phyloP scores from a whole-genome alignment of 2,113 vertebrate genomes.

The Psophia crepitans region DNA sequence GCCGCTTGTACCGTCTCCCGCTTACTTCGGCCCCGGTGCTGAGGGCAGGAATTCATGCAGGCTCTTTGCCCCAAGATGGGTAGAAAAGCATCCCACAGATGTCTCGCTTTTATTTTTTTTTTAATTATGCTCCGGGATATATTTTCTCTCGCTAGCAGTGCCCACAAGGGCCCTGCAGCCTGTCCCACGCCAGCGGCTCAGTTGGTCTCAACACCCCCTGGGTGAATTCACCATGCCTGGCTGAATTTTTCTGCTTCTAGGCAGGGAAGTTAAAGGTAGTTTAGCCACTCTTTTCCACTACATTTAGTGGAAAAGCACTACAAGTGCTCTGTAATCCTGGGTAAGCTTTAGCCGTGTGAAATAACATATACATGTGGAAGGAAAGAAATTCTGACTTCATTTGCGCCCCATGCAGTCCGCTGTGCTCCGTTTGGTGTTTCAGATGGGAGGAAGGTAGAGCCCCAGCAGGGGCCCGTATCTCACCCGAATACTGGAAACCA shows the following conservation, averaged over 20 bases:
- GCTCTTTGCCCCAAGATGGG: background rate
- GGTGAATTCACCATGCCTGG: background rate
- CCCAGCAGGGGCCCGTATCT: background rate
- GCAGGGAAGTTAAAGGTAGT: conserved; percentile 6
- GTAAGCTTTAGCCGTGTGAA: background rate
- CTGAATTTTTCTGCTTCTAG: background rate
- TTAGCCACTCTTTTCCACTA: background rate
- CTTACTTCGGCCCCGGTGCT: background rate
- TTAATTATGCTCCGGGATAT: background rate
- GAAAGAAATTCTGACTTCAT: background rate
- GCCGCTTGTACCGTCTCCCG: background rate
- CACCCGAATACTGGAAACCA: background rate
- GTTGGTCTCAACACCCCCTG: rapidly evolving
- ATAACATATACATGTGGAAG: background rate
- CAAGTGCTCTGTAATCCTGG: conserved; percentile 22
- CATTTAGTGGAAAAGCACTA: too few species aligned
- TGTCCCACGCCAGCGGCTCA: background rate
- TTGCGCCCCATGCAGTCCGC: background rate
- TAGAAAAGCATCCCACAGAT: background rate
- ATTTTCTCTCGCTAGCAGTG: background rate
- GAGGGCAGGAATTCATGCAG: background rate
- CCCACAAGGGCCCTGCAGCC: background rate
- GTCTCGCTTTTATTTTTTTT: background rate
- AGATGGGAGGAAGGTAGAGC: background rate
- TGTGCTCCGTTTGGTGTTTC: background rate